Evolutionary conservation across 2,888 invertebrate species (phyloP).

Genomic region (Dione vanillae): DNA sequence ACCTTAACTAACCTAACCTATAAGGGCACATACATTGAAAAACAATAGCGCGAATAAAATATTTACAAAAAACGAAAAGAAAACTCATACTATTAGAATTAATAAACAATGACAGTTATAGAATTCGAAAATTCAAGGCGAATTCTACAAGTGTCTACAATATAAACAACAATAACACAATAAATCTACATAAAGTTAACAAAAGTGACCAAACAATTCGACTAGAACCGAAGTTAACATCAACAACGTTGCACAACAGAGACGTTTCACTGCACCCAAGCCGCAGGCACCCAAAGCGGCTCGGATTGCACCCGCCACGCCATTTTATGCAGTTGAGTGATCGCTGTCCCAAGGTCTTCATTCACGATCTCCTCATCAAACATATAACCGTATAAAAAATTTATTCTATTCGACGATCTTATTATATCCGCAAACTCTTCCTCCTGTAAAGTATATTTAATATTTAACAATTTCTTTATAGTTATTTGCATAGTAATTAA

Average conservation of each 20-base stretch:
- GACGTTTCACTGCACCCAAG: conserved; percentile 92
- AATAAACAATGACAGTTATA: neutral
- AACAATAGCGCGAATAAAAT: conserved; percentile 29
- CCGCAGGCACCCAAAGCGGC: conserved; percentile 97
- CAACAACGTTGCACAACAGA: conserved; percentile 24
- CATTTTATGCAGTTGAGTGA: conserved; percentile 92
- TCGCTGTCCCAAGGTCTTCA: conserved; percentile 92
- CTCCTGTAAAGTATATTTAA: conserved; percentile 85
- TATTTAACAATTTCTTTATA: neutral
- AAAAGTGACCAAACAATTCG: conserved; percentile 24
- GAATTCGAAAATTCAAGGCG: neutral
- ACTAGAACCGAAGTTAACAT: conserved; percentile 27
- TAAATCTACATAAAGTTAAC: conserved; percentile 22
- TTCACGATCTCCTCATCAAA: conserved; percentile 98
- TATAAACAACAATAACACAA: conserved; percentile 25
- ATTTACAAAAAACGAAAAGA: conserved; percentile 27
- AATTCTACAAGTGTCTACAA: neutral
- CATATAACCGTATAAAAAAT: conserved; percentile 95
- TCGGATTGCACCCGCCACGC: conserved; percentile 95
- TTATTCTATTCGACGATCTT: conserved; percentile 93
- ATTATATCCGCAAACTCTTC: conserved; percentile 96
- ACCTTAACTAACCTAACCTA: conserved; percentile 23
- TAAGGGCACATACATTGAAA: conserved; percentile 33
- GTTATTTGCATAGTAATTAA: neutral
- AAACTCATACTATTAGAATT: neutral